Conservation (phyloP, 2,797 vertebrate genomes). For the Spinus pinus region DNA sequence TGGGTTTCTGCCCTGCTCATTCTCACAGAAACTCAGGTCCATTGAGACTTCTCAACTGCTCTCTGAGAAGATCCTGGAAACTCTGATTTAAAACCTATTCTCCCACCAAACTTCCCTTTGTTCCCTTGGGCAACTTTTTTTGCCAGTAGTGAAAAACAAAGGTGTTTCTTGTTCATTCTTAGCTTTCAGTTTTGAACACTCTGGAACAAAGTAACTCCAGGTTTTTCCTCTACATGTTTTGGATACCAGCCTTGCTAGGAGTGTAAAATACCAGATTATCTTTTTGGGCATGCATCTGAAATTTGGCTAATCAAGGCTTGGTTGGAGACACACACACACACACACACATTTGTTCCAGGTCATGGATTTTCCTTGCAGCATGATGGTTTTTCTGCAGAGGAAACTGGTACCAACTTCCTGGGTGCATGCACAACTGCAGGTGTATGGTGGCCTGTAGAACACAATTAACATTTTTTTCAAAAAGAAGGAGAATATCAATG, state of each 20-base stretch:
- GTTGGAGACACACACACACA: background rate
- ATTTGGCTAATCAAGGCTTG: background rate
- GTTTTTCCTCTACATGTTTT: background rate
- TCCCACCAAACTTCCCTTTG: background rate
- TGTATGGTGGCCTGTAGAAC: fast-evolving
- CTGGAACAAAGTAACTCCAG: background rate
- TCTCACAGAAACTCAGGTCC: background rate
- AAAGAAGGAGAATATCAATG: background rate
- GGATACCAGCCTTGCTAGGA: background rate
- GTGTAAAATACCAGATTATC: background rate
- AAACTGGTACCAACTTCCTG: background rate
- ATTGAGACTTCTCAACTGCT: background rate
- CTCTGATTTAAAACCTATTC: background rate
- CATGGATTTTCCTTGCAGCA: background rate
- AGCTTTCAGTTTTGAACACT: background rate
- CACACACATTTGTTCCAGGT: background rate
- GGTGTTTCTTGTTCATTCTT: background rate
- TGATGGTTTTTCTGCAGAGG: background rate
- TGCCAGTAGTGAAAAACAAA: background rate
- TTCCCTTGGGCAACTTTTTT: background rate
- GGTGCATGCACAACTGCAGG: fast-evolving
- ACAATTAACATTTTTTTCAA: fast-evolving
- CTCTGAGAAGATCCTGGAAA: background rate
- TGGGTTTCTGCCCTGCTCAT: background rate
- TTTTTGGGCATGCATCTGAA: background rate